phyloP scores from a whole-genome alignment of 1,140 invertebrate species.

The Lanistes nyassanus region DNA sequence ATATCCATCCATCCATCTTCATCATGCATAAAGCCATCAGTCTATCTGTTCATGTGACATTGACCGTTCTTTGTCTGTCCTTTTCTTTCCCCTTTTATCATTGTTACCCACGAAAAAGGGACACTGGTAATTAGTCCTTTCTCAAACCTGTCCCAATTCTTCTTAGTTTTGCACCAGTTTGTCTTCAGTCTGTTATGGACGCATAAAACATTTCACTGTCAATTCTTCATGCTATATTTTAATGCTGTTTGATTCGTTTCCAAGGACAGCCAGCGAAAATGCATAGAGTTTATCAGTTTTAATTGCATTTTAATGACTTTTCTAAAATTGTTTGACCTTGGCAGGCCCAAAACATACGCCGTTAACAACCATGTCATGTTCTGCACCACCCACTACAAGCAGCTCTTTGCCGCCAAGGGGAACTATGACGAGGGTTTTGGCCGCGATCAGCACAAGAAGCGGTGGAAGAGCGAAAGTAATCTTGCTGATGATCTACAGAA shows the following conservation, averaged over 20 bases:
- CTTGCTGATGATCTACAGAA: conserved; percentile 16
- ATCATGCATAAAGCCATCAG: no score
- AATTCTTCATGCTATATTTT: no score
- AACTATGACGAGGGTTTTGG: conserved; percentile 86
- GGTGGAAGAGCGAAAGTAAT: conserved; percentile 59
- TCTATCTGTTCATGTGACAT: no score
- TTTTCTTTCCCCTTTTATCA: no score
- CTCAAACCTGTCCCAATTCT: neutral
- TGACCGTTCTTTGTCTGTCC: no score
- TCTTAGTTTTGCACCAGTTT: neutral
- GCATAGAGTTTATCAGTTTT: no score
- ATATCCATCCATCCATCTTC: no score
- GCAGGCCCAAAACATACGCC: conserved; percentile 81
- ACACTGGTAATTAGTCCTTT: no score
- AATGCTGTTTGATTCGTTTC: no score
- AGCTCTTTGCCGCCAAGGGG: conserved; percentile 84
- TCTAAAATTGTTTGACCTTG: conserved; percentile 33
- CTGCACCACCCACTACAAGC: conserved; percentile 84
- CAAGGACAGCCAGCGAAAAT: no score
- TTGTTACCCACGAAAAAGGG: no score
- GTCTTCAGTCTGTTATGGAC: neutral
- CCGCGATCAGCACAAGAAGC: conserved; percentile 67
- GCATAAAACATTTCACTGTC: no score
- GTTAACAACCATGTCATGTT: conserved; percentile 80
- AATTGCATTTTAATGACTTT: conserved; percentile 18